Evolutionary conservation across 2,797 vertebrate species (phyloP).

Genomic region (Rhinatrema bivittatum): DNA sequence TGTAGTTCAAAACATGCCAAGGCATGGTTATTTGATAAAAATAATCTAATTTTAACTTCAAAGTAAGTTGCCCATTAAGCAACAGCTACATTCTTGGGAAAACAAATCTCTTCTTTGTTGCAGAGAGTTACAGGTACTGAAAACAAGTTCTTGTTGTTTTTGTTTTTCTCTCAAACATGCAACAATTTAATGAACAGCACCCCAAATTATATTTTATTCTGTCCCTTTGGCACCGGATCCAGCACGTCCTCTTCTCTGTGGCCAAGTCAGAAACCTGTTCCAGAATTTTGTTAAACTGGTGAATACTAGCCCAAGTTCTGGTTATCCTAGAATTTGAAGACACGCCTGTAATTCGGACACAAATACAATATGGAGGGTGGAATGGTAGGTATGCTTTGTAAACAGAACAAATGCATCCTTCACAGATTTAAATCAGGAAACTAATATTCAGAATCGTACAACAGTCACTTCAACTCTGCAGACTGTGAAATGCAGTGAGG

Average conservation of each 20-base stretch:
- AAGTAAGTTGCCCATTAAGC: too few relatives aligned
- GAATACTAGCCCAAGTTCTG: neutral
- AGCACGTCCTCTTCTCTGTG: constrained; percentile 1
- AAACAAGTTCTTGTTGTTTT: too few relatives aligned
- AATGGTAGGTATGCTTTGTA: neutral
- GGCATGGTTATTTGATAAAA: too few relatives aligned
- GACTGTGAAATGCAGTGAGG: constrained; percentile 24
- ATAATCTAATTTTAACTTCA: too few relatives aligned
- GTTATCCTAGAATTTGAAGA: constrained; percentile 7
- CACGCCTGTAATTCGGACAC: constrained; percentile 6
- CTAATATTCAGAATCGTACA: constrained; percentile 32
- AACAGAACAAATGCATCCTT: constrained; percentile 6
- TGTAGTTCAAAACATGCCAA: too few relatives aligned
- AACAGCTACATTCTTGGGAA: too few relatives aligned
- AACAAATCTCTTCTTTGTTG: too few relatives aligned
- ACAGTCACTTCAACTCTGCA: constrained; percentile 23
- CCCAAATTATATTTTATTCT: too few relatives aligned
- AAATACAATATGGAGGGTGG: constrained; percentile 5
- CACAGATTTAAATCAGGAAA: constrained; percentile 15
- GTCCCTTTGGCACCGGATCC: constrained; percentile 8
- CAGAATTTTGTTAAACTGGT: neutral
- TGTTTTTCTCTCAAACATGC: too few relatives aligned
- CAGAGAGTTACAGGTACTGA: too few relatives aligned
- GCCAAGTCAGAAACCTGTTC: neutral
- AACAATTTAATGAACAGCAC: too few relatives aligned